phyloP scores from a whole-genome alignment of 2,113 vertebrate species.

The Zapus hudsonius region DNA sequence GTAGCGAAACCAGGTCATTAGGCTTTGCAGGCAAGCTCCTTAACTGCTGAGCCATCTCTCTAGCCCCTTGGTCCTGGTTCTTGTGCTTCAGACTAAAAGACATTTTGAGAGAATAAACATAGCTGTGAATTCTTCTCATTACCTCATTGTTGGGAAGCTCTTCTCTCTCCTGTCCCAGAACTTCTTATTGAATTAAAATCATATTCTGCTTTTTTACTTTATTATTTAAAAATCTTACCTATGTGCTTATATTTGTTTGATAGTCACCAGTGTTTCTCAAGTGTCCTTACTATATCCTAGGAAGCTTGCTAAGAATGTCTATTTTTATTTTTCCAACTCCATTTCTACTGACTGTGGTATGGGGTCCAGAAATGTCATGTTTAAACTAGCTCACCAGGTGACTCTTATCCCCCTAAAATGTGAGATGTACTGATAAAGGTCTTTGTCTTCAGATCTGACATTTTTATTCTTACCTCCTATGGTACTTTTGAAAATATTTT shows the following conservation, averaged over 20 bases:
- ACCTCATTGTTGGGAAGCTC: not conserved
- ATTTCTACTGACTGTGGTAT: not conserved
- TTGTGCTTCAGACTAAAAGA: not conserved
- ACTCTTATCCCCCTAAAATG: not conserved
- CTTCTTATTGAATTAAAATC: not conserved
- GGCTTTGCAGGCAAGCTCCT: too few species aligned
- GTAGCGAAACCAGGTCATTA: too few species aligned
- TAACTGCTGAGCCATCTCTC: too few species aligned
- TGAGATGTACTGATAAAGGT: not conserved
- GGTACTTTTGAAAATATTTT: constrained; percentile 49
- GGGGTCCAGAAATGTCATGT: not conserved
- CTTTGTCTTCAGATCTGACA: constrained; percentile 41
- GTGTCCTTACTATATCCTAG: not conserved
- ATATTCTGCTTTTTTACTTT: not conserved
- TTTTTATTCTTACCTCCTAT: constrained; percentile 26
- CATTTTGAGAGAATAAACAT: not conserved
- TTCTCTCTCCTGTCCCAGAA: not conserved
- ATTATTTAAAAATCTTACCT: constrained; percentile 30
- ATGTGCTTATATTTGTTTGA: not conserved
- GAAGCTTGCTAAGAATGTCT: not conserved
- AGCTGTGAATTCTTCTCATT: not conserved
- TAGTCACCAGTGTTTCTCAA: not conserved
- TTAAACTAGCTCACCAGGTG: not conserved
- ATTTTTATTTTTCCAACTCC: not conserved
- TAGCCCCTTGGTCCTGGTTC: not conserved